phyloP scores from a whole-genome alignment of 2,797 vertebrate species.

The Chelidonichthys spinosus region DNA sequence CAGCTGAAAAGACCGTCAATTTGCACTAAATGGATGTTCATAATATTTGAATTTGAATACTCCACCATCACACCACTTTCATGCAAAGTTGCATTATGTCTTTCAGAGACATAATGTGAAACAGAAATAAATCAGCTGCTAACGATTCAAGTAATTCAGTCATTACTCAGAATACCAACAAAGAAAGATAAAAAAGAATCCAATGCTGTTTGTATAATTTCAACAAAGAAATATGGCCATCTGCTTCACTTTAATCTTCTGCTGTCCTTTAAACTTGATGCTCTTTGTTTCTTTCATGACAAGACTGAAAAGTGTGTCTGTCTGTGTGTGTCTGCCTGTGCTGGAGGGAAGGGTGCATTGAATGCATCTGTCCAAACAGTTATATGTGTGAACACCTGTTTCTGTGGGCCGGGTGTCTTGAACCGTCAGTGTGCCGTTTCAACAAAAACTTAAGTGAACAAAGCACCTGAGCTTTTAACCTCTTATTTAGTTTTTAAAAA shows the following conservation, averaged over 20 bases:
- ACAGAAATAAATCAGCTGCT: not conserved
- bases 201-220: constrained; percentile 9
- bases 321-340: constrained; percentile 27
- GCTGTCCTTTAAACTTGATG: constrained; percentile 10
- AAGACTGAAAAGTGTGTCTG: constrained; percentile 22
- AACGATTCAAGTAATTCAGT: constrained; percentile 1
- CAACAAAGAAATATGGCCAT: constrained; percentile 40
- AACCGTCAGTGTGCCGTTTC: constrained; percentile 43
- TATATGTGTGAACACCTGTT: constrained; percentile 73
- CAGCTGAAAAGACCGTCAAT: not conserved
- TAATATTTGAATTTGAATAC: constrained; percentile 13
- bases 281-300: constrained; percentile 51
- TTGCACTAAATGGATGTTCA: not conserved
- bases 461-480: constrained; percentile 36
- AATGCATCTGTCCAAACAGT: constrained; percentile 75
- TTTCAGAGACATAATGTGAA: not conserved
- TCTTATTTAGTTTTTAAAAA: constrained; percentile 4
- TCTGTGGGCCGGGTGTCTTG: constrained; percentile 36
- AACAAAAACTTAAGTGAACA: constrained; percentile 35
- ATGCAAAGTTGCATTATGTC: not conserved
- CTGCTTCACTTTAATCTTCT: constrained; percentile 41
- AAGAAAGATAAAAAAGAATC: not conserved
- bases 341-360: constrained; percentile 44
- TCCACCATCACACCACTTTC: not conserved
- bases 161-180: not conserved